Conservation (phyloP, 2,888 invertebrate genomes). For the Eudasyphora cyanicolor region DNA sequence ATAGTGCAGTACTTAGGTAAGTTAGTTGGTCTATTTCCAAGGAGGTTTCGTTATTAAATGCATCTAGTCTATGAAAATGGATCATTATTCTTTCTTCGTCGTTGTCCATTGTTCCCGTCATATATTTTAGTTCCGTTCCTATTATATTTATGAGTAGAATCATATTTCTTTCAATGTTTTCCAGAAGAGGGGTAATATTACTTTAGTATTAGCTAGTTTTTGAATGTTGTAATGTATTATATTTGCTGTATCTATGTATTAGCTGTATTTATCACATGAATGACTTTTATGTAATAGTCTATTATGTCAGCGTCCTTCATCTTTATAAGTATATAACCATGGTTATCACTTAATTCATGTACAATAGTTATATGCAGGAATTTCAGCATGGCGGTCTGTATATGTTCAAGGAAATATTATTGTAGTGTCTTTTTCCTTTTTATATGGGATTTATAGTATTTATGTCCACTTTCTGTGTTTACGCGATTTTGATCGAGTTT, state of each 20-base stretch:
- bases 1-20: not conserved
- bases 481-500: not conserved
- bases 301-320: no score
- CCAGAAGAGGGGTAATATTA: constrained; percentile 23
- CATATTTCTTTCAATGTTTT: constrained; percentile 22
- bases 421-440: not conserved
- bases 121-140: constrained; percentile 36
- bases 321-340: not conserved
- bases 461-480: not conserved
- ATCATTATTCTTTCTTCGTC: constrained; percentile 36
- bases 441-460: not conserved
- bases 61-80: no score
- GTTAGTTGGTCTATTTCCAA: not conserved
- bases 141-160: constrained; percentile 7
- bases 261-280: constrained; percentile 32
- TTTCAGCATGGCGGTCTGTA: no score
- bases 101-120: constrained; percentile 36
- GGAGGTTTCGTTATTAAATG: no score
- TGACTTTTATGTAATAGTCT: no score
- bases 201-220: not conserved
- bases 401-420: not conserved
- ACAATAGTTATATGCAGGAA: no score
- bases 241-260: constrained; percentile 24
- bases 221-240: constrained; percentile 26
- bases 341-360: no score